Conservation (phyloP, 2,888 invertebrate genomes). For the Cosmia pyralina region DNA sequence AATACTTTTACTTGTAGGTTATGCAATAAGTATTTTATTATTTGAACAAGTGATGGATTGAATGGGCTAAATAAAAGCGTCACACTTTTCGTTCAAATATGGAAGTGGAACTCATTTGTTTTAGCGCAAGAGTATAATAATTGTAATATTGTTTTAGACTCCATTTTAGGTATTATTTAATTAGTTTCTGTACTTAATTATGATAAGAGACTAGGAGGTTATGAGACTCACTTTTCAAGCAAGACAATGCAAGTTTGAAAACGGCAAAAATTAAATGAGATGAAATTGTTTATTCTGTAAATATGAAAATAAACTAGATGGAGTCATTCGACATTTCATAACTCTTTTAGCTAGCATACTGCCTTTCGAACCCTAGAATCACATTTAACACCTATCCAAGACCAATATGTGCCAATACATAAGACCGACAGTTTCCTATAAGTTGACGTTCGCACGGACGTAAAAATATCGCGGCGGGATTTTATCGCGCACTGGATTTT, state of each 20-base stretch:
- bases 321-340: too few relatives aligned
- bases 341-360: too few relatives aligned
- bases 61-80: constrained; percentile 25
- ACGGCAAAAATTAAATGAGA: too few relatives aligned
- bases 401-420: too few relatives aligned
- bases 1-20: constrained; percentile 59
- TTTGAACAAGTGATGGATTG: constrained; percentile 51
- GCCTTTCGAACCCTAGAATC: too few relatives aligned
- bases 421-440: too few relatives aligned
- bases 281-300: too few relatives aligned
- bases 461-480: too few relatives aligned
- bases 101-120: constrained; percentile 17
- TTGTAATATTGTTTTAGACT: background rate
- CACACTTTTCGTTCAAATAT: constrained; percentile 32
- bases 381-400: too few relatives aligned
- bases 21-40: constrained; percentile 35
- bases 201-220: background rate
- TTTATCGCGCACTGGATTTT: too few relatives aligned
- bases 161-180: background rate
- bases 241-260: background rate
- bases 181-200: background rate
- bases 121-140: background rate
- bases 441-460: too few relatives aligned
- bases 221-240: background rate
- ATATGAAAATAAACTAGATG: too few relatives aligned